Conservation (phyloP, 1,140 invertebrate species). For the Pantala flavescens region DNA sequence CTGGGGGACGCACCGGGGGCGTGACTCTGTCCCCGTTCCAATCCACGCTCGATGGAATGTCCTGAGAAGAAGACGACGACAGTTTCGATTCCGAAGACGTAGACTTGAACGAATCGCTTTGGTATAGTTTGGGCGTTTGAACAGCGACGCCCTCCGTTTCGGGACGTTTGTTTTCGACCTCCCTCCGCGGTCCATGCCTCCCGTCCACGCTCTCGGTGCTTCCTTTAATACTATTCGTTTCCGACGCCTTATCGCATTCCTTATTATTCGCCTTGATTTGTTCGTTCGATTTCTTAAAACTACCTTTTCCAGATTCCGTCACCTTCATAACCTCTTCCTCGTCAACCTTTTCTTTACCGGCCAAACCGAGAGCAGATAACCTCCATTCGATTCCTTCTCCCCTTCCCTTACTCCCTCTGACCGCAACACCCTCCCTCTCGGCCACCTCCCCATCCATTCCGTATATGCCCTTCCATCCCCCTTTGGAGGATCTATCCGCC, state of each 20-base stretch:
- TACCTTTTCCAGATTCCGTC: not conserved
- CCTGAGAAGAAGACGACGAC: not conserved
- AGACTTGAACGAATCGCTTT: not conserved
- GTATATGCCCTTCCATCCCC: not conserved
- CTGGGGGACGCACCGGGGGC: not conserved
- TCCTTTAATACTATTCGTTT: too few relatives aligned
- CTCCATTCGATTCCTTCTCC: not conserved
- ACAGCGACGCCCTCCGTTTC: too few relatives aligned
- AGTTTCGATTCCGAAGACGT: not conserved
- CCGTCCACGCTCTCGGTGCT: too few relatives aligned
- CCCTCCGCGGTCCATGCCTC: too few relatives aligned
- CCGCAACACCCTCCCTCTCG: not conserved
- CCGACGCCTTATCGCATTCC: too few relatives aligned
- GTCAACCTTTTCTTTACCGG: not conserved
- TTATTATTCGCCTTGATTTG: too few relatives aligned
- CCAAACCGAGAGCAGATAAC: not conserved
- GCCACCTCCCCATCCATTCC: not conserved
- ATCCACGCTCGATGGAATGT: not conserved
- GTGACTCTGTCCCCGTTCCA: not conserved
- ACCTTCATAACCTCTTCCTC: not conserved
- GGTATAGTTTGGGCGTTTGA: not conserved
- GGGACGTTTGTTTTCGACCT: too few relatives aligned
- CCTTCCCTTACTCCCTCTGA: not conserved
- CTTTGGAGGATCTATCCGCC: not conserved
- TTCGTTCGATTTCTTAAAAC: too few relatives aligned